These are phyloP conservation scores for Parus major DNA, from an alignment of 2,113 vertebrate genomes.

Conservation along the genomic window DNA sequence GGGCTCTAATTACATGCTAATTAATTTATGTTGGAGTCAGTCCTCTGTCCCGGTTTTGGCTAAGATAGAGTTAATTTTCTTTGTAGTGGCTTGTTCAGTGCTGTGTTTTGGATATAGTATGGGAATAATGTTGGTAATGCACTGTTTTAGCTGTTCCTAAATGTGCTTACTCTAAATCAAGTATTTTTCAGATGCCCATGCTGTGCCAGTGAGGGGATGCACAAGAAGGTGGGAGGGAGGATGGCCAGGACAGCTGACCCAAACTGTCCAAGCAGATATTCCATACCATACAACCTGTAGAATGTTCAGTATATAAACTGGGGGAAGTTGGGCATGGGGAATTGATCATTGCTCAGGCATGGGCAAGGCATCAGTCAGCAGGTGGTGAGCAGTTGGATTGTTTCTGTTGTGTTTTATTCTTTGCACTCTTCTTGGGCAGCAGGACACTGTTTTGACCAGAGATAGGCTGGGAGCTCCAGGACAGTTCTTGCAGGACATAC, in stretches of 20 bases:
- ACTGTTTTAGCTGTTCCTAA: not conserved
- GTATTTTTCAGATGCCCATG: not conserved
- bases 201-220: not conserved
- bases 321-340: not conserved
- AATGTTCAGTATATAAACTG: not conserved
- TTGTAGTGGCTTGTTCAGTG: not conserved
- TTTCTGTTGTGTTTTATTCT: not conserved
- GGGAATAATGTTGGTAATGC: not conserved
- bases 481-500: not conserved
- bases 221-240: not conserved
- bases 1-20: not conserved
- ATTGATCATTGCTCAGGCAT: accelerated
- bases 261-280: not conserved
- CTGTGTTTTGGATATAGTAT: not conserved
- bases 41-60: not conserved
- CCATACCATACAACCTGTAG: not conserved
- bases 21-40: not conserved
- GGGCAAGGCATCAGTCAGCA: not conserved
- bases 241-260: not conserved
- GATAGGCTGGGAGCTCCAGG: not conserved
- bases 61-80: not conserved
- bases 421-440: not conserved
- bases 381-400: not conserved
- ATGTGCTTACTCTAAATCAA: not conserved
- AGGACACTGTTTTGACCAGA: not conserved